These are phyloP conservation scores for Hydriomena furcata DNA, from an alignment of 2,888 invertebrate genomes.

Conservation along the genomic window DNA sequence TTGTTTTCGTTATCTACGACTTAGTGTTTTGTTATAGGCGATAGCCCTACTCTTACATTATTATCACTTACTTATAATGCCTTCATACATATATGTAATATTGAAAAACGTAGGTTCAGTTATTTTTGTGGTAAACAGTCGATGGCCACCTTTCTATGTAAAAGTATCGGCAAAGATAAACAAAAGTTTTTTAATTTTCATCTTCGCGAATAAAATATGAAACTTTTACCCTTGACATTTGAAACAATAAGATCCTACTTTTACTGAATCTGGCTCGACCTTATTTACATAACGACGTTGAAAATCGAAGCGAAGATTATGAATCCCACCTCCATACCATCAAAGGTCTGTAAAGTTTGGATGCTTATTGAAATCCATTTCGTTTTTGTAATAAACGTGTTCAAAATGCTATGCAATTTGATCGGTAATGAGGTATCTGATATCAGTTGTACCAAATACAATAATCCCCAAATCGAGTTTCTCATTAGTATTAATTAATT, in stretches of 20 bases:
- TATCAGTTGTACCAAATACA: conserved; percentile 12
- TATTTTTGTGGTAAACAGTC: too few species aligned
- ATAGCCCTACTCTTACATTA: too few species aligned
- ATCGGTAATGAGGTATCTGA: conserved; percentile 23
- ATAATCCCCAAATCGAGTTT: conserved; percentile 20
- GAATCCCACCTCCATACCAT: conserved; percentile 18
- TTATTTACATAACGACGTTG: conserved; percentile 47
- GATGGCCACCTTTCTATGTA: conserved; percentile 3
- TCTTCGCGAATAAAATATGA: conserved; percentile 39
- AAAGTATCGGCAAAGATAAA: conserved; percentile 23
- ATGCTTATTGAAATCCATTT: conserved; percentile 25
- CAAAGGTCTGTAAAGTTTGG: conserved; percentile 18
- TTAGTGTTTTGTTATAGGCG: too few species aligned
- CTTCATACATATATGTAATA: too few species aligned
- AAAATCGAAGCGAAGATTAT: conserved; percentile 32
- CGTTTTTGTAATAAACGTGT: conserved; percentile 20
- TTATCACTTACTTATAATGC: too few species aligned
- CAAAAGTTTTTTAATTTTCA: conserved; percentile 30
- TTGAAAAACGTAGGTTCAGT: too few species aligned
- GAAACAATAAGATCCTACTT: conserved; percentile 41
- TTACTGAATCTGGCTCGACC: conserved; percentile 39
- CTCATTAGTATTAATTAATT: conserved; percentile 12
- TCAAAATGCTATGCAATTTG: conserved; percentile 18
- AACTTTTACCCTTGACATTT: conserved; percentile 44
- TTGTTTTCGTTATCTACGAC: too few species aligned